Conservation (phyloP, 2,888 invertebrate genomes). For the Cinara cedri region DNA sequence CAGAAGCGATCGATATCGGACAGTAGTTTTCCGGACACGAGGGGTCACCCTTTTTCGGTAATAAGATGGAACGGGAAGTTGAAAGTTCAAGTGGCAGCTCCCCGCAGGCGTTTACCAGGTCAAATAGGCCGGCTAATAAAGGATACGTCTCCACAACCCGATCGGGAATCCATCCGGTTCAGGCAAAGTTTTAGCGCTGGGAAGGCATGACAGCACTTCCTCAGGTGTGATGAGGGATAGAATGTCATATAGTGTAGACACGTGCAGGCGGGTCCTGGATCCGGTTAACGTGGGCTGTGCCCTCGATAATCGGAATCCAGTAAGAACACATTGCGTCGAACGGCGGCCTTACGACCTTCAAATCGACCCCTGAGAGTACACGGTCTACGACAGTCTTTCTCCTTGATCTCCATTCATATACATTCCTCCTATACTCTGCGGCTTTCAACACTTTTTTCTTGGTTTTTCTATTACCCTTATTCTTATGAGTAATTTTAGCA, state of each 20-base stretch:
- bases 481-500: too few relatives aligned
- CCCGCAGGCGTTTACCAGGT: conserved; percentile 4
- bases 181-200: background rate
- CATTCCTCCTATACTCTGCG: background rate
- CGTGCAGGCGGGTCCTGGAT: background rate
- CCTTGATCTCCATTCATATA: background rate
- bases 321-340: too few relatives aligned
- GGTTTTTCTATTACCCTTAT: too few relatives aligned
- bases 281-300: background rate
- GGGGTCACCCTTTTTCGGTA: background rate
- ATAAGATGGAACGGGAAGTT: background rate
- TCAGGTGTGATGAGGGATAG: too few relatives aligned
- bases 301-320: background rate
- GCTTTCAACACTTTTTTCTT: conserved; percentile 8
- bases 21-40: background rate
- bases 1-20: conserved; percentile 26
- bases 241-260: background rate
- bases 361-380: background rate
- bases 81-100: rapidly evolving
- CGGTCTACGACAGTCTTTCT: background rate
- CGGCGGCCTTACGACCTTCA: rapidly evolving
- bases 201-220: too few relatives aligned
- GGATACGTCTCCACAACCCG: background rate
- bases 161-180: conserved; percentile 4
- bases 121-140: background rate